phyloP scores from a whole-genome alignment of 2,797 vertebrate genomes.

The Lates japonicus region DNA sequence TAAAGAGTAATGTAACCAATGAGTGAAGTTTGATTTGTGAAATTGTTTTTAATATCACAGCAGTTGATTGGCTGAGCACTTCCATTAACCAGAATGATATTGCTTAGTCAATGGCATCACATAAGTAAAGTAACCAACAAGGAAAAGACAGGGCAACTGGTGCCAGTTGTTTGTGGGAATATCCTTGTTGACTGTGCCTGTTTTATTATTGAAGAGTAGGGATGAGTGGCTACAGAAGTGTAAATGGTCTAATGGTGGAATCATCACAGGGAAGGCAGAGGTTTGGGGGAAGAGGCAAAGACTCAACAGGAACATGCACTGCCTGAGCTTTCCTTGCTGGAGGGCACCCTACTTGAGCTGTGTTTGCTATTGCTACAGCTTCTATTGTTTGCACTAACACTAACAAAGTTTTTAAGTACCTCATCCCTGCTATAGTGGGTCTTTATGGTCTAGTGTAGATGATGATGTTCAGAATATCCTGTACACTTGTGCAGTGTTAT shows the following conservation, averaged over 20 bases:
- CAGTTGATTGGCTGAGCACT: not conserved
- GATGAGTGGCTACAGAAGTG: not conserved
- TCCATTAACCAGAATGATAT: not conserved
- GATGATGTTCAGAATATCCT: constrained; percentile 40
- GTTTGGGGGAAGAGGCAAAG: not conserved
- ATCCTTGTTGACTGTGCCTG: not conserved
- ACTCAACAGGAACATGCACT: constrained; percentile 4
- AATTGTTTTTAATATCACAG: not conserved
- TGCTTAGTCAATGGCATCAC: not conserved
- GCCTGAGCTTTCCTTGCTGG: not conserved
- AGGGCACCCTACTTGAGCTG: constrained; percentile 3
- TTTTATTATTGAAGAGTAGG: not conserved
- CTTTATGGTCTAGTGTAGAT: constrained; percentile 33
- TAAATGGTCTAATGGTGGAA: not conserved
- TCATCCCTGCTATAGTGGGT: constrained; percentile 3
- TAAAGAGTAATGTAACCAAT: not conserved
- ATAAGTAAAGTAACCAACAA: not conserved
- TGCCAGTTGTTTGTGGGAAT: not conserved
- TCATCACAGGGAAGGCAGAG: not conserved
- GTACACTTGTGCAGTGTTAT: constrained; percentile 9
- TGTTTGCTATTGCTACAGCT: constrained; percentile 10
- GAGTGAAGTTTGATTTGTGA: not conserved
- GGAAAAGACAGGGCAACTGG: not conserved
- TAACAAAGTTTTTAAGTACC: constrained; percentile 25
- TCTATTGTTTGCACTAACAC: constrained; percentile 16